A percentile compares a stretch with the other conserved stretches of the same genome.
phyloP scores from a whole-genome alignment of 2,797 vertebrate species.

The Oryzias dopingdopingensis region DNA sequence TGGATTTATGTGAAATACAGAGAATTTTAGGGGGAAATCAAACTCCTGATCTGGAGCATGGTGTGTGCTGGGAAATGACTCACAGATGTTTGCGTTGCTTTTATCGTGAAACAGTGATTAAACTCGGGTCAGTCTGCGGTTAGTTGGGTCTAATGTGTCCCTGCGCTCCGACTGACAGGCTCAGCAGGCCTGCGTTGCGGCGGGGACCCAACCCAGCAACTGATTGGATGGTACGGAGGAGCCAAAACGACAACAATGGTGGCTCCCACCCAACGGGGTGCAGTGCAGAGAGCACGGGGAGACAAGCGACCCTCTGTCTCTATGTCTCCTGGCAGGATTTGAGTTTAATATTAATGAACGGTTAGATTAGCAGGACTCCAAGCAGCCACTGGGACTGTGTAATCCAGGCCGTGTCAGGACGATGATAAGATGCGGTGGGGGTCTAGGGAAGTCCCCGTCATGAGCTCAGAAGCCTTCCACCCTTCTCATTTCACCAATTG shows the following conservation, averaged over 20 bases:
- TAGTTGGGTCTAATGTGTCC: neutral
- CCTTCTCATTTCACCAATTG: too few relatives aligned
- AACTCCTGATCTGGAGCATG: neutral
- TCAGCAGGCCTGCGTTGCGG: conserved; percentile 1
- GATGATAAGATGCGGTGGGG: conserved; percentile 44
- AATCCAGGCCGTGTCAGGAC: conserved; percentile 65
- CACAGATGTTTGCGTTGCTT: neutral
- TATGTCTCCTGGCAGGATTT: conserved; percentile 52
- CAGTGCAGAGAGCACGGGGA: neutral
- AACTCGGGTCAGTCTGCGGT: conserved; percentile 13
- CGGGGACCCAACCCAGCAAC: conserved; percentile 15
- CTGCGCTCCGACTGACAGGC: conserved; percentile 20
- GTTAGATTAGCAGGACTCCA: conserved; percentile 74
- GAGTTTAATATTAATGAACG: conserved; percentile 71
- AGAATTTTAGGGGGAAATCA: neutral
- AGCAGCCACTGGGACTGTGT: conserved; percentile 63
- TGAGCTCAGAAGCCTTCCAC: neutral
- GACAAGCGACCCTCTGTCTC: neutral
- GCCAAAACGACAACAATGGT: conserved; percentile 18
- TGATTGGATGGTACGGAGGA: conserved; percentile 27
- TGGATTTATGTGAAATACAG: too few relatives aligned
- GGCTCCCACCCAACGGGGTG: conserved; percentile 35
- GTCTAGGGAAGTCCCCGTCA: conserved; percentile 1
- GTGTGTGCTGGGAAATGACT: neutral
- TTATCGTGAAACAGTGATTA: neutral